These are phyloP conservation scores for Oligia fasciuncula DNA, from an alignment of 2,888 invertebrate species.

Conservation along the genomic window DNA sequence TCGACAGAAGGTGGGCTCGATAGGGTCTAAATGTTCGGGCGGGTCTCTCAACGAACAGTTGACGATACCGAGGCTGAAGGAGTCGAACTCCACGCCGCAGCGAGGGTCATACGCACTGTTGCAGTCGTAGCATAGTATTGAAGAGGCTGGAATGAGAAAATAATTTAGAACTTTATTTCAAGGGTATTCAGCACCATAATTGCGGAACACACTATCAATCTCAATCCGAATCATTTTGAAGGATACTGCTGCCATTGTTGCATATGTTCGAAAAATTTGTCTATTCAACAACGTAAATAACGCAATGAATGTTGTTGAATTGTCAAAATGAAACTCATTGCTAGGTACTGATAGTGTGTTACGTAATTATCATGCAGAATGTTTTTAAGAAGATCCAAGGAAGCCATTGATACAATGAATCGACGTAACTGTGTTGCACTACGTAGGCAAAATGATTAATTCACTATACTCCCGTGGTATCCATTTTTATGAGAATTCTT, in stretches of 20 bases:
- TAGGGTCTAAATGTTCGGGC: slow-evolving; percentile 91
- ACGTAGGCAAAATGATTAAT: not conserved
- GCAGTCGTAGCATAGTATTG: slow-evolving; percentile 96
- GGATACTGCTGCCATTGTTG: not conserved
- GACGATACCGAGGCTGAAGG: slow-evolving; percentile 95
- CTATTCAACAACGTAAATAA: not conserved
- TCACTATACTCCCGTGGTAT: not conserved
- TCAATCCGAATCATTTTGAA: not conserved
- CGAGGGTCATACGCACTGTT: slow-evolving; percentile 97
- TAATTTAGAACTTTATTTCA: not conserved
- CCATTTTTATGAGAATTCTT: not conserved
- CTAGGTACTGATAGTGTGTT: no score
- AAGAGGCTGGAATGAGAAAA: slow-evolving; percentile 82
- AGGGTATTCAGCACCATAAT: not conserved
- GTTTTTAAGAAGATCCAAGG: not conserved
- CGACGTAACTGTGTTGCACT: not conserved
- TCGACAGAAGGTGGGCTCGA: slow-evolving; percentile 93
- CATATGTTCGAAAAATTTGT: not conserved
- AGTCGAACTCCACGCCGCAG: slow-evolving; percentile 96
- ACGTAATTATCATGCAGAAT: not conserved
- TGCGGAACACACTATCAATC: not conserved
- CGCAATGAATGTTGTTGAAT: not conserved
- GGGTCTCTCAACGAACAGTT: slow-evolving; percentile 94
- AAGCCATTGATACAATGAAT: not conserved
- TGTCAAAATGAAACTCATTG: not conserved